Evolutionary conservation across 2,113 vertebrate genomes (phyloP).

Genomic region (Eptesicus fuscus): DNA sequence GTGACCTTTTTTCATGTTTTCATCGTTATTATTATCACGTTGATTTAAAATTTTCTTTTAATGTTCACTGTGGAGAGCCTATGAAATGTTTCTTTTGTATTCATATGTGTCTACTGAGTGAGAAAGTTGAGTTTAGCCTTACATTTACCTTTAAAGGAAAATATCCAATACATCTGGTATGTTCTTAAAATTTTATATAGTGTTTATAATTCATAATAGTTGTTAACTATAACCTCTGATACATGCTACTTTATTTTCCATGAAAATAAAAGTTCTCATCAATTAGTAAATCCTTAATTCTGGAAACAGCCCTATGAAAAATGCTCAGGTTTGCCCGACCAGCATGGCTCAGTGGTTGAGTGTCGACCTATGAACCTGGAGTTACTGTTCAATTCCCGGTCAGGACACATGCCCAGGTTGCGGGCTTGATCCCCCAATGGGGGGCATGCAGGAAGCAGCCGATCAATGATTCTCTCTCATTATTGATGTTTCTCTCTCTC

Average conservation of each 20-base stretch:
- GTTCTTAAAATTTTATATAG: constrained; percentile 37
- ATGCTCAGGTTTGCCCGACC: neutral
- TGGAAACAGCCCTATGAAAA: neutral
- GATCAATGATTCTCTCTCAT: no score
- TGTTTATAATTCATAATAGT: neutral
- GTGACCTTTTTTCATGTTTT: constrained; percentile 68
- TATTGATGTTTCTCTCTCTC: no score
- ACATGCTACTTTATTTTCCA: neutral
- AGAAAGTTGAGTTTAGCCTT: neutral
- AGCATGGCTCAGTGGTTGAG: no score
- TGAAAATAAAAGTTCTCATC: neutral
- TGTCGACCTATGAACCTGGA: no score
- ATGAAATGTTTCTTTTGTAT: constrained; percentile 25
- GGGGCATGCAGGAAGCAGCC: no score
- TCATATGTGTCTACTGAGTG: neutral
- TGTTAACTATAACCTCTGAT: neutral
- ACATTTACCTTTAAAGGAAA: neutral
- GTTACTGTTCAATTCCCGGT: no score
- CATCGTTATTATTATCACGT: constrained; percentile 53
- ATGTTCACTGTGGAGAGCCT: neutral
- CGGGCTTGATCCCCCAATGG: no score
- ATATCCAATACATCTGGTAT: neutral
- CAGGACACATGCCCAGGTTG: no score
- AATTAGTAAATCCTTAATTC: constrained; percentile 29
- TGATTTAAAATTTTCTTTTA: constrained; percentile 44